These are phyloP conservation scores for Diacarnus erythraeanus DNA, from an alignment of 37 sponge, comb jelly and placozoan species.

Conservation along the genomic window DNA sequence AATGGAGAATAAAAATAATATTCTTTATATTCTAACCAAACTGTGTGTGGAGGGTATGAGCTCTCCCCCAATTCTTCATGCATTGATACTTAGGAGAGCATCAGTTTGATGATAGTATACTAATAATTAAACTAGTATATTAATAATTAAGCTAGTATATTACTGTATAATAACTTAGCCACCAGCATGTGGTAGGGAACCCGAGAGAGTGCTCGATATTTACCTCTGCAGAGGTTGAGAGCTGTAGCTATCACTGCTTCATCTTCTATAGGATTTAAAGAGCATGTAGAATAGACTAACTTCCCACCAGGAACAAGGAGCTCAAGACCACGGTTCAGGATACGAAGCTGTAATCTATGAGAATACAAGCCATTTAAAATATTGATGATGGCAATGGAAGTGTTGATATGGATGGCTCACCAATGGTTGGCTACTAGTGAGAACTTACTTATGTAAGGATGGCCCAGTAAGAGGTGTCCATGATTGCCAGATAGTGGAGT, in stretches of 20 bases:
- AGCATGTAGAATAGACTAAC: slow-evolving; percentile 98
- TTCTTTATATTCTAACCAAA: too few relatives aligned
- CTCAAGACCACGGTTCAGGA: slow-evolving; percentile 90
- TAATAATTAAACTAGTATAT: too few relatives aligned
- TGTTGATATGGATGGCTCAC: background rate
- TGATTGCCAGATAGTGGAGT: slow-evolving; percentile 82
- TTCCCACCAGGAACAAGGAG: slow-evolving; percentile 83
- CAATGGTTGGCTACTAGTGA: too few relatives aligned
- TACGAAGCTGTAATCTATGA: slow-evolving; percentile 86
- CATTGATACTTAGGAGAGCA: too few relatives aligned
- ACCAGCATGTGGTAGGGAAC: too few relatives aligned
- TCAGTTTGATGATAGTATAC: too few relatives aligned
- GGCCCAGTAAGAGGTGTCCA: slow-evolving; percentile 73
- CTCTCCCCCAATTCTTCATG: too few relatives aligned
- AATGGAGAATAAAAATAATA: too few relatives aligned
- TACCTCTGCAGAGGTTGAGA: slow-evolving; percentile 71
- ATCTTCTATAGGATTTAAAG: slow-evolving; percentile 97
- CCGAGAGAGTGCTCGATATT: too few relatives aligned
- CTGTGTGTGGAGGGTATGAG: too few relatives aligned
- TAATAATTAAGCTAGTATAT: too few relatives aligned
- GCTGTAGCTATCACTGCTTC: slow-evolving; percentile 89
- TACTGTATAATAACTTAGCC: too few relatives aligned
- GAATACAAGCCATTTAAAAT: background rate
- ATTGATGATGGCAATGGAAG: background rate
- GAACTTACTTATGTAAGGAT: slow-evolving; percentile 83